Conservation (phyloP, 1,140 invertebrate genomes). For the Phocides pigmalion region DNA sequence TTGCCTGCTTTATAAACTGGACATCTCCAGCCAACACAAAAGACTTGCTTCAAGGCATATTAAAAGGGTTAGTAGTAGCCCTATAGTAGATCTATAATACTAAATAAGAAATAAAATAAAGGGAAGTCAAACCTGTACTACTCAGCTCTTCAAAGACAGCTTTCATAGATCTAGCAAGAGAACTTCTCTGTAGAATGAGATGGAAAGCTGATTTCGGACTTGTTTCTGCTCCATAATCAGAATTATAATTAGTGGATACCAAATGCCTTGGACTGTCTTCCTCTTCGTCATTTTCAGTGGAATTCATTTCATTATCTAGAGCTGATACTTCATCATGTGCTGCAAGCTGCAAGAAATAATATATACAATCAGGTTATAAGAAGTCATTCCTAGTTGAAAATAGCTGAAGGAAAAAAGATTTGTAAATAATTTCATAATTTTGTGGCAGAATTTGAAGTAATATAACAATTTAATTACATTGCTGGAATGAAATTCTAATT, state of each 20-base stretch:
- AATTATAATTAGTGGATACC: conserved; percentile 58
- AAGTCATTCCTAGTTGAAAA: too few species aligned
- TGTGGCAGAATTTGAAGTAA: too few species aligned
- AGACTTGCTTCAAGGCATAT: too few species aligned
- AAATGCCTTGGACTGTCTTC: conserved; percentile 67
- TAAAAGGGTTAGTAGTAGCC: not conserved
- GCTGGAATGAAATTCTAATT: too few species aligned
- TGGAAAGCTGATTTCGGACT: conserved; percentile 83
- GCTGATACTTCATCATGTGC: conserved; percentile 86
- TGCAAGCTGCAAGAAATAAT: conserved; percentile 68
- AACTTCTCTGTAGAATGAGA: conserved; percentile 91
- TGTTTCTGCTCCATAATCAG: conserved; percentile 54
- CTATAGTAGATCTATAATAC: not conserved
- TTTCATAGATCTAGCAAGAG: conserved; percentile 92
- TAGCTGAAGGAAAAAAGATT: too few species aligned
- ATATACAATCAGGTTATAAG: too few species aligned
- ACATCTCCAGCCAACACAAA: too few species aligned
- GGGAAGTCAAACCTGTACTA: conserved; percentile 87
- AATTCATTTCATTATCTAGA: conserved; percentile 80
- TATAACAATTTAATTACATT: too few species aligned
- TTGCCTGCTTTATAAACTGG: too few species aligned
- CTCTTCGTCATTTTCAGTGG: conserved; percentile 80
- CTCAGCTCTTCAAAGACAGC: conserved; percentile 93
- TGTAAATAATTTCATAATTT: too few species aligned
- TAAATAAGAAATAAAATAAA: not conserved